These are phyloP conservation scores for Trematomus loennbergii DNA, from an alignment of 2,113 vertebrate genomes.

Conservation along the genomic window DNA sequence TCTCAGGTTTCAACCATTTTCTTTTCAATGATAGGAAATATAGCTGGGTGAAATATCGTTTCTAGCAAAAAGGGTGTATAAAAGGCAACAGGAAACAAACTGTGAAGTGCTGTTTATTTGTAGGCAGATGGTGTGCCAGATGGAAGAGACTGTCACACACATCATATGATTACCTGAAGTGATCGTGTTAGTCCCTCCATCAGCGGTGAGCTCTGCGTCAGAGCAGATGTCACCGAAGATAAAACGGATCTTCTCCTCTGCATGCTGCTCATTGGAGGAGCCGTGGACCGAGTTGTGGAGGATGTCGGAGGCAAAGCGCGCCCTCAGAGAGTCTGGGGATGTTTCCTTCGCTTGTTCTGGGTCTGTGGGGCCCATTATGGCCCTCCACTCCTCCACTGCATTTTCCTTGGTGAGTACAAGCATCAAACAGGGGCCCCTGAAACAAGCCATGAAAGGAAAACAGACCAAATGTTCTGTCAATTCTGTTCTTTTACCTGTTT, in stretches of 20 bases:
- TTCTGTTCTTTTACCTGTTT: background rate
- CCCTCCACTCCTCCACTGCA: constrained; percentile 88
- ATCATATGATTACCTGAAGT: constrained; percentile 48
- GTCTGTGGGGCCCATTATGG: constrained; percentile 87
- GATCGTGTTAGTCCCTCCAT: constrained; percentile 40
- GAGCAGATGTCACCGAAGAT: constrained; percentile 81
- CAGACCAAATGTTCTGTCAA: background rate
- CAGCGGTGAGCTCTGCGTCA: constrained; percentile 39
- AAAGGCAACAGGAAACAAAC: background rate
- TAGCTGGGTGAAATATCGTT: background rate
- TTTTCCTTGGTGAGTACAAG: constrained; percentile 87
- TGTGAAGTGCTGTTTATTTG: constrained; percentile 1
- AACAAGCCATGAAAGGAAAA: constrained; percentile 12
- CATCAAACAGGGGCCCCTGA: constrained; percentile 85
- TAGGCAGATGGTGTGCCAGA: constrained; percentile 35
- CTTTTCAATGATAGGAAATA: background rate
- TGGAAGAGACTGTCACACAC: constrained; percentile 18
- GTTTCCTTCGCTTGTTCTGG: constrained; percentile 80
- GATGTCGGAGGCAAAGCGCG: constrained; percentile 82
- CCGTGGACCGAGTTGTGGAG: constrained; percentile 88
- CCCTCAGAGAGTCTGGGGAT: constrained; percentile 85
- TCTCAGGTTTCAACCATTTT: background rate
- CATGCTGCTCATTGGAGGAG: constrained; percentile 77
- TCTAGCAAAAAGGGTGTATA: background rate
- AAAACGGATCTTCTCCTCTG: constrained; percentile 76